These are phyloP conservation scores for Chelonoidis abingdonii DNA, from an alignment of 2,113 vertebrate species.

Conservation along the genomic window DNA sequence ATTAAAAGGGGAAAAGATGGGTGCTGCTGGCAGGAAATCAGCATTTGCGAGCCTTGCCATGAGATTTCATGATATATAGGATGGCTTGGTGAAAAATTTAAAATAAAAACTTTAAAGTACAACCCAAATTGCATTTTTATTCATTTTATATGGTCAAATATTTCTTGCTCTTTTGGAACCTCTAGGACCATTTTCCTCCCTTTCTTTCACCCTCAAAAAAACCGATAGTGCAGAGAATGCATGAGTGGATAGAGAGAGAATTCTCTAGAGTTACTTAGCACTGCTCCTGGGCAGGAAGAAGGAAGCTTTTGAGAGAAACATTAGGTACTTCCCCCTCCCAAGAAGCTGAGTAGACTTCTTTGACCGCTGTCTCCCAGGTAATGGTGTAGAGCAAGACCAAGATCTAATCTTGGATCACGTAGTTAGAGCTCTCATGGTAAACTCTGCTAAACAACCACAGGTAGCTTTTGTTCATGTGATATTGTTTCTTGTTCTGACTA, in stretches of 20 bases:
- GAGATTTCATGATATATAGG: background rate
- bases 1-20: slow-evolving; percentile 30
- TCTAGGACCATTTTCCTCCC: background rate
- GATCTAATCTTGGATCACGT: fast-evolving
- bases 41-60: background rate
- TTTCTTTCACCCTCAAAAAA: background rate
- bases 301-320: slow-evolving; percentile 46
- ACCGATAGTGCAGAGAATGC: background rate
- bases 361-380: background rate
- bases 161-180: background rate
- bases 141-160: background rate
- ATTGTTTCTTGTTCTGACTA: background rate
- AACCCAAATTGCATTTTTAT: background rate
- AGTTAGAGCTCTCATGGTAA: background rate
- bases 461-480: background rate
- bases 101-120: slow-evolving; percentile 26
- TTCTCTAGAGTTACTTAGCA: background rate
- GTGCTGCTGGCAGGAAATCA: background rate
- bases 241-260: background rate
- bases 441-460: background rate
- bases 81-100: background rate
- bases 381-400: background rate
- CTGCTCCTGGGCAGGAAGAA: slow-evolving; percentile 48
- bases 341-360: background rate
- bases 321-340: background rate